These are phyloP conservation scores for Neopipo cinnamomea DNA, from an alignment of 2,113 vertebrate genomes.

Conservation along the genomic window DNA sequence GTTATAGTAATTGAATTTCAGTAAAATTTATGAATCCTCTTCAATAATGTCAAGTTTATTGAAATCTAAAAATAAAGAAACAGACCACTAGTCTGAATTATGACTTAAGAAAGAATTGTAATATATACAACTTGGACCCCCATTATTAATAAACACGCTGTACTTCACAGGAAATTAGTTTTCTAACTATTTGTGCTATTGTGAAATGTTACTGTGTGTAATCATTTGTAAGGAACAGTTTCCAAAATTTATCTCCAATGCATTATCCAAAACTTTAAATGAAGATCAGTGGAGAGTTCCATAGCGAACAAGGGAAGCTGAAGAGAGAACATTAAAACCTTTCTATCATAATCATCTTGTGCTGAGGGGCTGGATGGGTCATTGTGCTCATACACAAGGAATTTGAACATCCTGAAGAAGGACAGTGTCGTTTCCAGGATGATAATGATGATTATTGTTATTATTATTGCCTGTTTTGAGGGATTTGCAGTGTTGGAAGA, in stretches of 20 bases:
- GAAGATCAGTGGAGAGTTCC: neutral
- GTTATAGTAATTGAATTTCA: neutral
- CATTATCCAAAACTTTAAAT: neutral
- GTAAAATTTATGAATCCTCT: neutral
- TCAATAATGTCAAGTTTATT: conserved; percentile 36
- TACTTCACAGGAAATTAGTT: conserved; percentile 53
- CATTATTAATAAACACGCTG: neutral
- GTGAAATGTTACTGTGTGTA: neutral
- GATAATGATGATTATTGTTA: too few species aligned
- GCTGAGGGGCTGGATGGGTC: neutral
- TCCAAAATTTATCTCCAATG: neutral
- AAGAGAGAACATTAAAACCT: neutral
- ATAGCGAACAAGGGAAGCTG: neutral
- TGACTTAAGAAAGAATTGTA: conserved; percentile 12
- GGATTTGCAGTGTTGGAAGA: neutral
- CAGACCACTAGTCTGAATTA: conserved; percentile 10
- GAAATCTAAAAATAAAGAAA: conserved; percentile 47
- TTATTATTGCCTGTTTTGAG: neutral
- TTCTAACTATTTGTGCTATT: conserved; percentile 18
- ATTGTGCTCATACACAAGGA: neutral
- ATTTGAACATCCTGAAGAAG: neutral
- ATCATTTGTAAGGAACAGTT: neutral
- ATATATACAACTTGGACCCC: neutral
- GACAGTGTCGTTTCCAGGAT: neutral
- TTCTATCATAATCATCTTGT: neutral